phyloP scores from a whole-genome alignment of 2,113 vertebrate genomes.

The Etheostoma spectabile region DNA sequence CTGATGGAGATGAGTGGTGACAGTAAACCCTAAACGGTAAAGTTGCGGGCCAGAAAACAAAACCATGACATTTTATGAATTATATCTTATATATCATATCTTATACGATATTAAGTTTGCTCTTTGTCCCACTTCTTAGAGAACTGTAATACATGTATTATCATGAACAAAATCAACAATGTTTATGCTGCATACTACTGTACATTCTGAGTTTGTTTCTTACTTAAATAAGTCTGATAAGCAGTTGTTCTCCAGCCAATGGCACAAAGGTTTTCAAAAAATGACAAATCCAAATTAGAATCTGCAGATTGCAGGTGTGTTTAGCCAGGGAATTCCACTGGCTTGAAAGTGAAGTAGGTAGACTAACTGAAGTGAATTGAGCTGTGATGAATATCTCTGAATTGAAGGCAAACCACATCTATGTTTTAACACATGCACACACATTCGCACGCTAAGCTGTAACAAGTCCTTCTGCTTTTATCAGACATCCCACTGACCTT shows the following conservation, averaged over 20 bases:
- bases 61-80: not conserved
- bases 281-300: not conserved
- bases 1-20: not conserved
- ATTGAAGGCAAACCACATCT: slow-evolving; percentile 21
- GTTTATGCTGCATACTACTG: not conserved
- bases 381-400: slow-evolving; percentile 23
- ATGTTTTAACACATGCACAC: slow-evolving; percentile 2
- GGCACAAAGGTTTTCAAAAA: slow-evolving; percentile 7
- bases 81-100: not conserved
- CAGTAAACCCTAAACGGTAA: not conserved
- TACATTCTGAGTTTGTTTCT: not conserved
- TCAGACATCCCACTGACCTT: slow-evolving; percentile 46
- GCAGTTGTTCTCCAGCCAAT: not conserved
- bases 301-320: not conserved
- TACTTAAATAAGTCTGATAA: too few relatives aligned
- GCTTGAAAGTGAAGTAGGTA: slow-evolving; percentile 20
- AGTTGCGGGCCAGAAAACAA: not conserved
- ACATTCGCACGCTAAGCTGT: not conserved
- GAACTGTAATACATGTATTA: not conserved
- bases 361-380: slow-evolving; percentile 18
- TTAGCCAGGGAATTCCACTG: slow-evolving; percentile 10
- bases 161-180: not conserved
- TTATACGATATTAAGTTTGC: not conserved
- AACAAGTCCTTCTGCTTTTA: slow-evolving; percentile 19
- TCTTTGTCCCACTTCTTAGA: not conserved